Evolutionary conservation across 2,797 vertebrate genomes (phyloP).

Genomic region (Alosa sapidissima): DNA sequence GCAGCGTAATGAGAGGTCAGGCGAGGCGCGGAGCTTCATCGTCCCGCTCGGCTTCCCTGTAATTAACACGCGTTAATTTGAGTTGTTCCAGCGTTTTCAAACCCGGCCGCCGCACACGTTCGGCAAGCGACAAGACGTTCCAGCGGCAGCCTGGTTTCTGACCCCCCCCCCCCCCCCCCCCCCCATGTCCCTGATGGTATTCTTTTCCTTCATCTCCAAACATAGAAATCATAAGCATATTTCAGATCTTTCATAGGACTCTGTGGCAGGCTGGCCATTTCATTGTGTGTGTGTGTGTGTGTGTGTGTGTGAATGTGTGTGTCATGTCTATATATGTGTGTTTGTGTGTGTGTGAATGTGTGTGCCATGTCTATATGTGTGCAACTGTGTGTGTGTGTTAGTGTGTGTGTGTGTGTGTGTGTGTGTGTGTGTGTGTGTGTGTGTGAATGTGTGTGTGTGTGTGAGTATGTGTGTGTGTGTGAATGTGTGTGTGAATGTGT

Average conservation of each 20-base stretch:
- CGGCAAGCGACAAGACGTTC: conserved; percentile 38
- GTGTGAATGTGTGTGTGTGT: conserved; percentile 5
- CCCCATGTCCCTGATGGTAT: conserved; percentile 35
- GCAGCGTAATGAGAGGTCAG: conserved; percentile 7
- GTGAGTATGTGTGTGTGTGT: conserved; percentile 22
- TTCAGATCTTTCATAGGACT: background rate
- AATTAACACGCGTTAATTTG: conserved; percentile 30
- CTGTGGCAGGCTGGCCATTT: background rate
- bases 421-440: conserved; percentile 17
- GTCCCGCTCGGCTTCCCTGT: background rate
- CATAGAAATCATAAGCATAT: conserved; percentile 19
- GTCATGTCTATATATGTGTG: too few relatives aligned
- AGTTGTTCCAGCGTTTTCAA: conserved; percentile 5
- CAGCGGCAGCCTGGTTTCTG: background rate
- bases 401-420: conserved; percentile 23
- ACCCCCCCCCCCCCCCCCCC: conserved; percentile 13
- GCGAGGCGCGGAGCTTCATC: background rate
- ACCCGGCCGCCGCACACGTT: background rate
- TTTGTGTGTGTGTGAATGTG: too few relatives aligned
- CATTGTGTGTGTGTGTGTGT: background rate
- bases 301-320: too few relatives aligned
- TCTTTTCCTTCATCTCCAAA: background rate
- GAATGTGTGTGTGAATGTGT: too few relatives aligned
- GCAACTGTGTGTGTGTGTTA: too few relatives aligned
- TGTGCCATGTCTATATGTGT: too few relatives aligned